phyloP scores from a whole-genome alignment of 1,140 invertebrate species.

The Ctenoplectra terminalis region DNA sequence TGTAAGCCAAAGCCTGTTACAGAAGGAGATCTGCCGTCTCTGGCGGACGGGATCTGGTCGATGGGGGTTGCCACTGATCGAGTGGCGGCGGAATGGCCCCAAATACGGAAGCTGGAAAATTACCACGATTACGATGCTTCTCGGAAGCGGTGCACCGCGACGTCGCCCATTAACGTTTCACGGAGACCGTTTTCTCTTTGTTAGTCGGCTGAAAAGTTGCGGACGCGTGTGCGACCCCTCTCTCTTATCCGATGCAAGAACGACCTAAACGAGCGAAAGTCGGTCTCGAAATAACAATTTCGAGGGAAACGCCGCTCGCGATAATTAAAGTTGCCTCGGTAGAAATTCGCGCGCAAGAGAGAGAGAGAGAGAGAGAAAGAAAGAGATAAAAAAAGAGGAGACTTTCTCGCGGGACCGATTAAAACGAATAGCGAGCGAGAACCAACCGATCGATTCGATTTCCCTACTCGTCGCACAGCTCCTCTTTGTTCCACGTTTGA shows the following conservation, averaged over 20 bases:
- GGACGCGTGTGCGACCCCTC: neutral
- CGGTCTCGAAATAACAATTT: neutral
- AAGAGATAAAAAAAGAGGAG: too few relatives aligned
- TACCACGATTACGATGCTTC: constrained; percentile 62
- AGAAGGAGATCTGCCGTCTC: neutral
- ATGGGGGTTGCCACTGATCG: constrained; percentile 1
- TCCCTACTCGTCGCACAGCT: neutral
- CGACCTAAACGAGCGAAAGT: neutral
- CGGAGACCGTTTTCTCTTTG: constrained; percentile 37
- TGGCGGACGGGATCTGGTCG: constrained; percentile 7
- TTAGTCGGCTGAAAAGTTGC: neutral
- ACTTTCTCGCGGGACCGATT: neutral
- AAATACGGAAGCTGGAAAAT: constrained; percentile 64
- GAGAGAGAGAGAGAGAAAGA: too few relatives aligned
- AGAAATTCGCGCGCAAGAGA: too few relatives aligned
- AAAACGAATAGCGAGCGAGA: neutral
- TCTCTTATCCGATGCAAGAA: neutral
- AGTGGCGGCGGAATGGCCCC: constrained; percentile 29
- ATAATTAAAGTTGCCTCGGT: neutral
- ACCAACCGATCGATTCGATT: neutral
- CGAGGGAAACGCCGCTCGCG: neutral
- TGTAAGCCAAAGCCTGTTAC: constrained; percentile 30
- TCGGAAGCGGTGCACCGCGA: constrained; percentile 33
- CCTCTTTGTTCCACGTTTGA: neutral
- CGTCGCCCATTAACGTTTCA: constrained; percentile 52